Base-by-base conservation (phyloP, 2,113 vertebrate genomes). In the Nerophis ophidion region DNA sequence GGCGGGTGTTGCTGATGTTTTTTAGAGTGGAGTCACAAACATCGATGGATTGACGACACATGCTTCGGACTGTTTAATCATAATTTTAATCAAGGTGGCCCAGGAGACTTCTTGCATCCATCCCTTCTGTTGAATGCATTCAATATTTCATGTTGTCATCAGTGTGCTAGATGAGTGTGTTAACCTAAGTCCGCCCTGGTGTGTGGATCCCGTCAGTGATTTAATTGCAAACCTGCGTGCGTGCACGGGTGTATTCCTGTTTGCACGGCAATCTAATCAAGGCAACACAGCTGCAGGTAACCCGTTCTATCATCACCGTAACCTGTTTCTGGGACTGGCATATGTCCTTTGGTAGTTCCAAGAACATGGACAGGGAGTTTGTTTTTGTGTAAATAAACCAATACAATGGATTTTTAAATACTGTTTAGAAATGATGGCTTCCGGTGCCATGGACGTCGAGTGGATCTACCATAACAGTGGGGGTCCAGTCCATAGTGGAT, bases 271-370 rank as follows among this genome's bases (percentile, higher is more conserved):
- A 65, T 58, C 38, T 16, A 74, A 75, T 79, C 49, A 71, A 55
- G 10, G 56, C 42, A 73, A 52, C 54, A 49, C 55, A 34, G 34
- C 7, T 38, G n/a, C 8, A 51, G 13, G 65, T 48, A 6, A 67
- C 42, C 66, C 36, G 40, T 66, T 60, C n/a, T 13, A 40, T 68
- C 49, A 72, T 42, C 59, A 50, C 57, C 54, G 34, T 61, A 53
- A 63, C 54, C 51, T 68, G 57, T 72, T 71, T 70, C 61, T 14
- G 8, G 58, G 17, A n/a, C 19, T 58, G 45, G 51, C 26, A 53
- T 54, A 46, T 68, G 50, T 35, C 5, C 4, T 47, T 5, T 19
- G 17, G 26, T 5, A 26, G 16, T 26, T 26, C 2, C 3, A 26
- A 26, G 26, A 26, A 26, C 26, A 26, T 26, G 26, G 26, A 26